Evolutionary conservation across 2,888 invertebrate species (phyloP).

Genomic region (Drosophila tanythrix): DNA sequence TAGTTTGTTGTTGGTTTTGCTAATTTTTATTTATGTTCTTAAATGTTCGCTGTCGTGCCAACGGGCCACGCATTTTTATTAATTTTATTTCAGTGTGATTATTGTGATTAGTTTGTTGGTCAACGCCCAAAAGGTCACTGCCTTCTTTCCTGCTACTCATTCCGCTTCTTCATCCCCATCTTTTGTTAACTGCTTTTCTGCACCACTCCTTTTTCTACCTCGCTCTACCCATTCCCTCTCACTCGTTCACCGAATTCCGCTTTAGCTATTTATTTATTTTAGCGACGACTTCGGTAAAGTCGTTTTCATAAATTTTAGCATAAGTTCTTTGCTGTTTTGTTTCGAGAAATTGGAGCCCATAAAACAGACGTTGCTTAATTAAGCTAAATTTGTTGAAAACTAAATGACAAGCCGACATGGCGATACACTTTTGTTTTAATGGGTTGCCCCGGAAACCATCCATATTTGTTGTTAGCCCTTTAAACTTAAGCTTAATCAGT

Average conservation of each 20-base stretch:
- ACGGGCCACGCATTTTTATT: slow-evolving; percentile 80
- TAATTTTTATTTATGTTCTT: slow-evolving; percentile 82
- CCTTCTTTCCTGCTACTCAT: not conserved
- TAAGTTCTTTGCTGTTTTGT: slow-evolving; percentile 51
- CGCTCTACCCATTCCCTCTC: not conserved
- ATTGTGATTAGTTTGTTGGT: slow-evolving; percentile 79
- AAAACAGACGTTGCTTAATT: slow-evolving; percentile 70
- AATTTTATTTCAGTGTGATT: slow-evolving; percentile 82
- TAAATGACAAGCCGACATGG: slow-evolving; percentile 13
- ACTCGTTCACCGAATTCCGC: slow-evolving; percentile 1
- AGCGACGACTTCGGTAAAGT: slow-evolving; percentile 68
- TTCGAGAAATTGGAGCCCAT: slow-evolving; percentile 63
- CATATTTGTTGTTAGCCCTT: not conserved
- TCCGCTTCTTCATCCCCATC: slow-evolving; percentile 16
- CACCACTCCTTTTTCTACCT: not conserved
- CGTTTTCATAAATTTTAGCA: slow-evolving; percentile 76
- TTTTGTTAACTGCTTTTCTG: slow-evolving; percentile 18
- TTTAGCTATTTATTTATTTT: slow-evolving; percentile 63
- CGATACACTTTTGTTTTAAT: slow-evolving; percentile 26
- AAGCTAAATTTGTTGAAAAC: slow-evolving; percentile 59
- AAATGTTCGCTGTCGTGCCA: slow-evolving; percentile 75
- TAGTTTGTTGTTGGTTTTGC: slow-evolving; percentile 71
- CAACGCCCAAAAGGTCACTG: slow-evolving; percentile 36
- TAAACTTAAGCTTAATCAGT: not conserved
- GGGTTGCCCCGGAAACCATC: not conserved